phyloP scores from a whole-genome alignment of 2,113 vertebrate species.

The Sturnira hondurensis region DNA sequence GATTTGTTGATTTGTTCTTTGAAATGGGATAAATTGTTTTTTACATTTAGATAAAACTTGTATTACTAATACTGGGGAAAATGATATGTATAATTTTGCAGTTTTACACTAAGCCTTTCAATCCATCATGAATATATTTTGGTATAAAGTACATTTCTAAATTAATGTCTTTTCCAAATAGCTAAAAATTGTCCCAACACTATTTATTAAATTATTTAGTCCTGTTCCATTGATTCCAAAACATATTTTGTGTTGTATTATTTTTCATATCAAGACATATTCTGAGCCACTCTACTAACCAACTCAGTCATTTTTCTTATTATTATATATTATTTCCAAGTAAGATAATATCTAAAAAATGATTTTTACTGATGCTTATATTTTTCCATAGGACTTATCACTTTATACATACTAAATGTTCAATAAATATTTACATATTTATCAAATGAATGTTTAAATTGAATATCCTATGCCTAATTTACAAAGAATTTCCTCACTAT shows the following conservation, averaged over 20 bases:
- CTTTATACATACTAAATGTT: constrained; percentile 54
- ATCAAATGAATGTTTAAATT: constrained; percentile 45
- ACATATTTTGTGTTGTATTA: not conserved
- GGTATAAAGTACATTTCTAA: not conserved
- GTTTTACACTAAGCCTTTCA: not conserved
- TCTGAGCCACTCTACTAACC: not conserved
- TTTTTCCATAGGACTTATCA: constrained; percentile 40
- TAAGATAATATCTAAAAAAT: constrained; percentile 15
- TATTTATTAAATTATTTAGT: not conserved
- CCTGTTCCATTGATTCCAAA: not conserved
- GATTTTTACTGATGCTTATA: not conserved
- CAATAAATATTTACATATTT: constrained; percentile 58
- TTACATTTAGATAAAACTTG: not conserved
- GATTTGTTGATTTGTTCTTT: not conserved
- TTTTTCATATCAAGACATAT: not conserved
- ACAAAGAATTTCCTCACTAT: constrained; percentile 63
- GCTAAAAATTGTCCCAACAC: not conserved
- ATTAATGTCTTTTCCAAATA: not conserved
- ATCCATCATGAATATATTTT: not conserved
- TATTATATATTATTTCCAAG: constrained; percentile 5
- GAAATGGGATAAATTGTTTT: not conserved
- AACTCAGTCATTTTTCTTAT: constrained; percentile 26
- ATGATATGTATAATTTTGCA: no score
- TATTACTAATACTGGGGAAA: not conserved
- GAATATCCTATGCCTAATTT: constrained; percentile 53